Conservation (phyloP, 2,113 vertebrate species). For the Lipophrys pholis region DNA sequence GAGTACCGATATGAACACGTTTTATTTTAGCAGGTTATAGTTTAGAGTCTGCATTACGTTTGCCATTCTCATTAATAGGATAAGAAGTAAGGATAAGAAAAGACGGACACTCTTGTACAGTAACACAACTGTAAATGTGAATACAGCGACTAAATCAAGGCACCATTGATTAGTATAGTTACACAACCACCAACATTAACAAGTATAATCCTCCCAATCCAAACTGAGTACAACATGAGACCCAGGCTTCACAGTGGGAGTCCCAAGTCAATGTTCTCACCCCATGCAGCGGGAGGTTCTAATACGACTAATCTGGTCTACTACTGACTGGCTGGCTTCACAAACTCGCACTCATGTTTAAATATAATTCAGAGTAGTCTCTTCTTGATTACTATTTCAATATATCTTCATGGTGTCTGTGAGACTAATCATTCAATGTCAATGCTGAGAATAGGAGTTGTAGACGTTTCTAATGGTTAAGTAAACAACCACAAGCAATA, state of each 20-base stretch:
- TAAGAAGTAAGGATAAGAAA: too few relatives aligned
- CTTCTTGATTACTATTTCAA: conserved; percentile 1
- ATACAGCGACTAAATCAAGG: conserved; percentile 17
- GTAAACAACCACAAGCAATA: not conserved
- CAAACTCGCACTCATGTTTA: conserved; percentile 46
- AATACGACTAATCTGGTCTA: conserved; percentile 71
- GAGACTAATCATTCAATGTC: not conserved
- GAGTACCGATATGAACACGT: too few relatives aligned
- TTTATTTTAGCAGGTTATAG: too few relatives aligned
- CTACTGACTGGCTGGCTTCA: conserved; percentile 43
- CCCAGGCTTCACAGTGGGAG: conserved; percentile 38
- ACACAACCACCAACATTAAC: conserved; percentile 37
- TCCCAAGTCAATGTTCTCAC: conserved; percentile 51
- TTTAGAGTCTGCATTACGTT: too few relatives aligned
- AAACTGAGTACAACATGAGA: conserved; percentile 54
- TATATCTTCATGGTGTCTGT: too few relatives aligned
- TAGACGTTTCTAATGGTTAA: not conserved
- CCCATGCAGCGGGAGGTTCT: conserved; percentile 57
- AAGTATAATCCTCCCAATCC: conserved; percentile 53
- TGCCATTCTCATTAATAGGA: too few relatives aligned
- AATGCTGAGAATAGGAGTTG: not conserved
- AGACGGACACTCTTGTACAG: not conserved
- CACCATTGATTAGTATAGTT: conserved; percentile 32
- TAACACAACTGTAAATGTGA: not conserved
- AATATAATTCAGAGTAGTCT: conserved; percentile 36